Evolutionary conservation across 2,888 invertebrate species (phyloP).

Genomic region (Tinea semifulvella): DNA sequence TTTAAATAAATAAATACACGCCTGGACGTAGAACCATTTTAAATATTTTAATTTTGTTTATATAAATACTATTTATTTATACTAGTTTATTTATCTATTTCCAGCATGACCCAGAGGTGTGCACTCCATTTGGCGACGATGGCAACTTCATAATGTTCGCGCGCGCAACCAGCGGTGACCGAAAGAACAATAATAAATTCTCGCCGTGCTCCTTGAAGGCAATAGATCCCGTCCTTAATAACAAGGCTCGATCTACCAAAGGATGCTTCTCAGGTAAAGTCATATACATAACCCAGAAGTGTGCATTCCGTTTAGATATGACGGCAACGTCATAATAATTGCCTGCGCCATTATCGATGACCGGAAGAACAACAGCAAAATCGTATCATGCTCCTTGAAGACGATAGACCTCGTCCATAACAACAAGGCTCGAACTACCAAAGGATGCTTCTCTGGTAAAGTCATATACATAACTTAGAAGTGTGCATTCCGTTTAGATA

Average conservation of each 20-base stretch:
- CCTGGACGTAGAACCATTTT: too few relatives aligned
- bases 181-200: constrained; percentile 97
- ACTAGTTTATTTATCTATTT: constrained; percentile 24
- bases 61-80: neutral
- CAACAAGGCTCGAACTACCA: constrained; percentile 87
- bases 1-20: too few relatives aligned
- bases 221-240: constrained; percentile 91
- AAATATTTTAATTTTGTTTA: neutral
- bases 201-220: constrained; percentile 93
- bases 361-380: constrained; percentile 96
- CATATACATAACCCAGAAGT: constrained; percentile 16
- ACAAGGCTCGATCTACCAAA: constrained; percentile 87
- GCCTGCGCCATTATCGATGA: constrained; percentile 98
- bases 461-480: constrained; percentile 97
- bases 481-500: constrained; percentile 93
- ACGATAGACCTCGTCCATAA: constrained; percentile 93
- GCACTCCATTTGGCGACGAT: constrained; percentile 93
- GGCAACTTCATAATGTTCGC: constrained; percentile 99
- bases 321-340: constrained; percentile 99
- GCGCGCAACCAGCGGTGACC: constrained; percentile 97
- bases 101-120: constrained; percentile 94
- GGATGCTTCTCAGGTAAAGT: constrained; percentile 96
- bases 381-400: constrained; percentile 92
- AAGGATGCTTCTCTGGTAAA: constrained; percentile 96
- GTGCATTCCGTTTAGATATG: constrained; percentile 93